Evolutionary conservation across 2,113 vertebrate species (phyloP).

Genomic region (Crocuta crocuta): DNA sequence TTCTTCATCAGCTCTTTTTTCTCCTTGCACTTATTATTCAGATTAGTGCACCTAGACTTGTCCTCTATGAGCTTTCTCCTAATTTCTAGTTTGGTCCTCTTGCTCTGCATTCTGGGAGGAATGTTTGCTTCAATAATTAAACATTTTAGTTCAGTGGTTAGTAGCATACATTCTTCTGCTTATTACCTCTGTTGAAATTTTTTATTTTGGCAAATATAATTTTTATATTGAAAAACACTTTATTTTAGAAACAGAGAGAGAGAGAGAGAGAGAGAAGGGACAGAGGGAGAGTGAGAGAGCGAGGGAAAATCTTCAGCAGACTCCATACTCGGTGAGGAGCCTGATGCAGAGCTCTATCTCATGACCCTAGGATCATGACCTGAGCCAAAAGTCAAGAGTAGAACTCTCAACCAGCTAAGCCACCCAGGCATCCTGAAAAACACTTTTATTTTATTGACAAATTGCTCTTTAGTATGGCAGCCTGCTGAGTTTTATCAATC

Average conservation of each 20-base stretch:
- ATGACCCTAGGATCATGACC: no score
- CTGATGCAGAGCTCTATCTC: no score
- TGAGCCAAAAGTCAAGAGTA: no score
- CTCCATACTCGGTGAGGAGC: no score
- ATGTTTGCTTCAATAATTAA: conserved; percentile 42
- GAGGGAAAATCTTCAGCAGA: no score
- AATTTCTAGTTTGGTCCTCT: conserved; percentile 39
- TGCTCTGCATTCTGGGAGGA: background rate
- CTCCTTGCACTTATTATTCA: background rate
- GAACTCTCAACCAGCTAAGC: no score
- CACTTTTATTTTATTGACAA: background rate
- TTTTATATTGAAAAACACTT: conserved; percentile 33
- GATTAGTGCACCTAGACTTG: background rate
- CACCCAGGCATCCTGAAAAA: background rate
- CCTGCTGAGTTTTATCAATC: background rate
- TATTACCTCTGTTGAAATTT: conserved; percentile 8
- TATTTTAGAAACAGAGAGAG: background rate
- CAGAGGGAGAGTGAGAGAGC: no score
- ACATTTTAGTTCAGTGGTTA: background rate
- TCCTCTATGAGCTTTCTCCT: background rate
- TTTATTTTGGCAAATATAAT: conserved; percentile 21
- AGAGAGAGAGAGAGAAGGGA: no score
- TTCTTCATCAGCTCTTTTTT: background rate
- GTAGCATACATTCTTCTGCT: conserved; percentile 37
- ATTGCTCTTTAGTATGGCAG: conserved; percentile 23